Conservation (phyloP, 2,888 invertebrate genomes). For the Harpagoxenus sublaevis region DNA sequence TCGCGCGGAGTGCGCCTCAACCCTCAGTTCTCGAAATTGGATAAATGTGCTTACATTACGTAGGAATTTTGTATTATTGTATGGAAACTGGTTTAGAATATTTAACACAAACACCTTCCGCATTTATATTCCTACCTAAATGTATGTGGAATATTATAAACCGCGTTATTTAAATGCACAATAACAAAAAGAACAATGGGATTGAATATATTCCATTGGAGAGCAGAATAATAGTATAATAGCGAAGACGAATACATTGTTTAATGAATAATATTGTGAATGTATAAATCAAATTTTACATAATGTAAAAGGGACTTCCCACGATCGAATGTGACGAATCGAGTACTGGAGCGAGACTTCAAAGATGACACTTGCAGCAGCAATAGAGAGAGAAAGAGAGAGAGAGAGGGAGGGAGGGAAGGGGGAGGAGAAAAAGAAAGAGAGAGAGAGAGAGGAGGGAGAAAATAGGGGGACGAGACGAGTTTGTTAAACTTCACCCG, state of each 20-base stretch:
- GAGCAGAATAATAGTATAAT: neutral
- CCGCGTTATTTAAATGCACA: neutral
- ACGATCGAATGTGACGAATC: constrained; percentile 37
- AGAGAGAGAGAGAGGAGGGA: neutral
- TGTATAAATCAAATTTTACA: neutral
- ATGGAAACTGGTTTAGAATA: neutral
- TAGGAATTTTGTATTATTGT: neutral
- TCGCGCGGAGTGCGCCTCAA: neutral
- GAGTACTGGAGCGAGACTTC: constrained; percentile 7
- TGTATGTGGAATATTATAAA: neutral
- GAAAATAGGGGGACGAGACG: neutral
- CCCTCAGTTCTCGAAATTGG: neutral
- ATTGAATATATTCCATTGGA: constrained; percentile 1
- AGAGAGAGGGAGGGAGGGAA: neutral
- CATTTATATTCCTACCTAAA: neutral
- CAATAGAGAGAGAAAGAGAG: neutral
- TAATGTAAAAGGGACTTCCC: neutral
- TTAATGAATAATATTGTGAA: neutral
- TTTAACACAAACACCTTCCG: neutral
- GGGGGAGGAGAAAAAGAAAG: too few relatives aligned
- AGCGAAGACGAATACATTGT: neutral
- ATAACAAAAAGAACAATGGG: neutral
- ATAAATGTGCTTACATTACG: neutral
- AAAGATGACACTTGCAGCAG: constrained; percentile 36
- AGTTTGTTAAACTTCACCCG: constrained; percentile 54